Base-by-base conservation (phyloP, 2,888 invertebrate genomes). In the Netelia virgata region DNA sequence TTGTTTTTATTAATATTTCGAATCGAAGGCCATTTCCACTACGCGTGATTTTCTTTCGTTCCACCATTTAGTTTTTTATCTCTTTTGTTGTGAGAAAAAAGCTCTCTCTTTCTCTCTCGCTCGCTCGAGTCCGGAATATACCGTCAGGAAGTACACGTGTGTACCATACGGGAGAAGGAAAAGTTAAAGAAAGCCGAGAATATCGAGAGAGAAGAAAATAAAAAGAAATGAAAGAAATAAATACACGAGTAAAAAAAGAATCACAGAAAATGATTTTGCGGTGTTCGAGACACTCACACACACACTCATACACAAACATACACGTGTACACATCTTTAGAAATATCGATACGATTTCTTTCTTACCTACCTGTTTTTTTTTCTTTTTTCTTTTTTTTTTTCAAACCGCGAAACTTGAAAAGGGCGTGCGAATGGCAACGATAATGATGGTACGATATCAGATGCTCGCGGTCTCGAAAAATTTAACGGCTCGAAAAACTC, bases 101-200 rank as follows among this genome's bases (percentile, higher is more conserved):
- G 41, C 28, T 68, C 63, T 59, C 57, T 28, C 28, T 55, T 57
- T 14, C 28, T 11, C 14, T 57, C 53, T 63, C 43, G 50, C 41
- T 41, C 23, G 66, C 5, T 47, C 55, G 79, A 70, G 72, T 53
- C 64, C 11, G 43, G 43, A 55, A 43, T 47, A 41, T 55, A 20
- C 53, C 61, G 53, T 74, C 47, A 50, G 64, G 23, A 63, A 55
- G 18, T 57, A 43, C 20, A 68, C 50, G 36, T 77, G 57, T 69
- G 43, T 68, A n/a, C 6, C 5, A 41, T 2, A 75, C 23, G 41
- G n/a, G 73, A 77, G 66, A 66, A 57, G 63, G 61, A 69, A 74
- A 79, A 82, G 55, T 72, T 72, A 78, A 74, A 82, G 74, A 82
- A 82, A 64, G 76, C 73, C 76, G 80, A 82, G 72, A 79, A 78